Base-by-base conservation (phyloP, 2,797 vertebrate species). In the Naso thynnoides region DNA sequence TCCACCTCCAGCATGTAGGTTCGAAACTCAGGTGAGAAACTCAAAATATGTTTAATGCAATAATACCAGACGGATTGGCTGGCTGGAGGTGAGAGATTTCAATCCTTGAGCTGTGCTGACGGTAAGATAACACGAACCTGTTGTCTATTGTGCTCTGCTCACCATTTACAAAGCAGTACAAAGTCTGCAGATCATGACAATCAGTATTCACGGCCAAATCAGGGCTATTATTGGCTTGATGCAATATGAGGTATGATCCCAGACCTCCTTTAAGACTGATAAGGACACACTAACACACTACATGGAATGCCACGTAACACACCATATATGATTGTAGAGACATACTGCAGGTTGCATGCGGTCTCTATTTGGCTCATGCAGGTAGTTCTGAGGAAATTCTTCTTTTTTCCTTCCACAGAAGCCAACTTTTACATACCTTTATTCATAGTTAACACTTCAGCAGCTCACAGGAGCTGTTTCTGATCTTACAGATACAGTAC, bases 401-500 rank as follows among this genome's bases (percentile, higher is more conserved):
- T 41, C 19, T 33, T 54, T 14, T 18, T 23, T 14, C n/a, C 29
- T 18, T 26, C 29, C 1, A 24, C 27, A 33, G 16, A 8, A 11
- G 4, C n/a, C 15, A 0, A 23, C 0, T 4, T 29, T 42, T 70
- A 48, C 8, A 24, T 6, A 57, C 73, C 5, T 21, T 29, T 0
- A 6, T 33, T 48, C 29, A 24, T 2, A 23, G 41, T 16, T 36
- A 52, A 52, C 31, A 45, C 50, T 55, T 31, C 3, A n/a, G 27
- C 45, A 58, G 59, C 70, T 77, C n/a, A 42, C 45, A 38, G 10
- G 13, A 53, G 13, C 49, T 29, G 36, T 16, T 73, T 70, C 31
- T 19, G 9, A 49, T 55, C 52, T 23, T 8, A n/a, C n/a, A n/a
- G n/a, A n/a, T n/a, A n/a, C n/a, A n/a, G n/a, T n/a, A n/a, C n/a